phyloP scores from a whole-genome alignment of 2,797 vertebrate species.

The Valencia hispanica region DNA sequence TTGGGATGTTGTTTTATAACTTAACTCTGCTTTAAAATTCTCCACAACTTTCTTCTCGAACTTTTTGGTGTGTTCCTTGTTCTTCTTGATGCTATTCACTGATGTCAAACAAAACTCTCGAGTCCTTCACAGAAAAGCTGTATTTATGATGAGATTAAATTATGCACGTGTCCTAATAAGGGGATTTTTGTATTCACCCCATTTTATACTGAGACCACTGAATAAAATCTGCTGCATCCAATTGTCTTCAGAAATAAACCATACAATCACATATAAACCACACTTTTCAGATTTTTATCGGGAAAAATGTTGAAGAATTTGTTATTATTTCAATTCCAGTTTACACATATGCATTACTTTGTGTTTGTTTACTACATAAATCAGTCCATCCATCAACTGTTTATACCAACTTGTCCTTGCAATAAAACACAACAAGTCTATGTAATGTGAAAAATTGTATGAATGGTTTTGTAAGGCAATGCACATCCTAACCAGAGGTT shows the following conservation, averaged over 20 bases:
- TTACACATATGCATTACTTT: background rate
- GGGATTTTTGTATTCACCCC: background rate
- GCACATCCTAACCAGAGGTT: background rate
- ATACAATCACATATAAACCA: background rate
- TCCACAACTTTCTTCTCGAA: background rate
- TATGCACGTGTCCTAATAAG: background rate
- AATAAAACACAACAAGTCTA: background rate
- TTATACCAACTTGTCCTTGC: background rate
- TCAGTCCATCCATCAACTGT: background rate
- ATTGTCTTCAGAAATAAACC: too few relatives aligned
- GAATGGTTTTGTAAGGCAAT: background rate
- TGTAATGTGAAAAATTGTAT: background rate
- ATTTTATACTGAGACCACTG: background rate
- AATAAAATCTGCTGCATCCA: background rate
- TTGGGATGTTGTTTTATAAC: background rate
- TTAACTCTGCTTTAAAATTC: background rate
- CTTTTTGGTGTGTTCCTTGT: background rate
- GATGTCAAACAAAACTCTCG: background rate
- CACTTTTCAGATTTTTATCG: background rate
- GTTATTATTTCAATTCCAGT: background rate
- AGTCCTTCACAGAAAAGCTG: background rate
- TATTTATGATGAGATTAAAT: background rate
- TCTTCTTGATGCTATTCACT: background rate
- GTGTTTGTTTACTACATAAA: background rate
- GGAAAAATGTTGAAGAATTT: background rate